Base-by-base conservation (phyloP, 2,113 vertebrate species). In the Petaurus breviceps region DNA sequence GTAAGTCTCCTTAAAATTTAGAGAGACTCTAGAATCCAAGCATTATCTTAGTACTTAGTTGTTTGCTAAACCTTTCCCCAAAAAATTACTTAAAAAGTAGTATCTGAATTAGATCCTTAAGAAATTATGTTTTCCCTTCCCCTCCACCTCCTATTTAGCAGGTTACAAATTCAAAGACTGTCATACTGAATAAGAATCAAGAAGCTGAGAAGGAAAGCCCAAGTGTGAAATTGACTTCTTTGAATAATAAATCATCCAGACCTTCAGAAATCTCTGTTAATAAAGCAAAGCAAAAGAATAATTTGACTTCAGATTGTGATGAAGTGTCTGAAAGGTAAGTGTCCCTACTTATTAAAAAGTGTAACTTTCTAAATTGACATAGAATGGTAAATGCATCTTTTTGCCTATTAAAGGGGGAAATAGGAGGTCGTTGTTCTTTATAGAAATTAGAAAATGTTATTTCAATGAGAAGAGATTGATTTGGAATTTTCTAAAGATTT, bases 241-340 rank as follows among this genome's bases (percentile, higher is more conserved):
- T 92, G 92, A 96, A 94, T 10, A 84, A 3, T 90, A 24, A 54
- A 31, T 31, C 68, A 92, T 92, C 89, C 49, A 92, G 57, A 3
- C 28, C 49, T 96, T 96, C 94, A 92, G 91, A 90, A 96, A 95
- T 43, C 6, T 43, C 68, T 84, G n/a, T 43, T 43, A 6, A n/a
- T 22, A 37, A 96, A 95, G 55, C 92, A 94, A 91, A 9, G 61
- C 23, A 93, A 95, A 95, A 91, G n/a, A n/a, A 52, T 61, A n/a
- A 95, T 92, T 96, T 96, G 55, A 93, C 94, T 90, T 2, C 4
- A 19, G 93, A 97, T 61, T 25, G 24, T 90, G 46, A 94, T 91
- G 61, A 96, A 43, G 92, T 97, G 94, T 95, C 95, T 90, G 95
- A 97, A 96, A 98, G 98, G 98, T 98, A 97, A 46, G 97, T 90